Evolutionary conservation across 2,797 vertebrate species (phyloP).

Genomic region (Takifugu ocellatus): DNA sequence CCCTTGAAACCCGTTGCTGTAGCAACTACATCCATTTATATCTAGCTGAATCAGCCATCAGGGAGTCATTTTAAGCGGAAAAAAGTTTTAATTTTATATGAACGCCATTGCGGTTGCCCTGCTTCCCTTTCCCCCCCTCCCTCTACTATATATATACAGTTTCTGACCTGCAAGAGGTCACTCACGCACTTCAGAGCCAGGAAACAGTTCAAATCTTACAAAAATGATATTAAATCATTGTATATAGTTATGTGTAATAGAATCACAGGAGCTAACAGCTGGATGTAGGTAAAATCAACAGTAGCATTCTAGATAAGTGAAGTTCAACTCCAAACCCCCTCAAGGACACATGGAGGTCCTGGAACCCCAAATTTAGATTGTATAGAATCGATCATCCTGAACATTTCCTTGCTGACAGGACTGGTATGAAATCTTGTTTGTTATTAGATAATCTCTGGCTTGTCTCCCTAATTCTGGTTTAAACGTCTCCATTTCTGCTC

Average conservation of each 20-base stretch:
- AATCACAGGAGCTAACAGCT: constrained; percentile 16
- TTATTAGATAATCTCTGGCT: neutral
- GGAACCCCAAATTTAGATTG: too few species aligned
- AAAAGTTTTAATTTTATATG: constrained; percentile 15
- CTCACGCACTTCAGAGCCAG: too few species aligned
- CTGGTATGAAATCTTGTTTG: too few species aligned
- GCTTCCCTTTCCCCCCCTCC: too few species aligned
- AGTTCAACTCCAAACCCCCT: constrained; percentile 31
- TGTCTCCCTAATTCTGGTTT: too few species aligned
- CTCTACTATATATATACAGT: too few species aligned
- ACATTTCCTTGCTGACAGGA: too few species aligned
- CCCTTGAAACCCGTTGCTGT: constrained; percentile 64
- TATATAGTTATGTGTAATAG: too few species aligned
- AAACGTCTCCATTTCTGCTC: constrained; percentile 3
- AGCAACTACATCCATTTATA: constrained; percentile 63
- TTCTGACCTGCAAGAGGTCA: too few species aligned
- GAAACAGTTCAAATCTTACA: too few species aligned
- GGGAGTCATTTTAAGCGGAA: constrained; percentile 5
- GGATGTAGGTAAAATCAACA: constrained; percentile 25
- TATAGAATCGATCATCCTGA: too few species aligned
- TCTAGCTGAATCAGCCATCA: constrained; percentile 14
- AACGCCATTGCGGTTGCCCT: neutral
- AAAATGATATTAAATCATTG: too few species aligned
- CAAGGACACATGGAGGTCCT: neutral
- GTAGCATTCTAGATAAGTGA: constrained; percentile 11